These are phyloP conservation scores for Telmatochromis sp. DNA, from an alignment of 2,113 vertebrate species.

Conservation along the genomic window DNA sequence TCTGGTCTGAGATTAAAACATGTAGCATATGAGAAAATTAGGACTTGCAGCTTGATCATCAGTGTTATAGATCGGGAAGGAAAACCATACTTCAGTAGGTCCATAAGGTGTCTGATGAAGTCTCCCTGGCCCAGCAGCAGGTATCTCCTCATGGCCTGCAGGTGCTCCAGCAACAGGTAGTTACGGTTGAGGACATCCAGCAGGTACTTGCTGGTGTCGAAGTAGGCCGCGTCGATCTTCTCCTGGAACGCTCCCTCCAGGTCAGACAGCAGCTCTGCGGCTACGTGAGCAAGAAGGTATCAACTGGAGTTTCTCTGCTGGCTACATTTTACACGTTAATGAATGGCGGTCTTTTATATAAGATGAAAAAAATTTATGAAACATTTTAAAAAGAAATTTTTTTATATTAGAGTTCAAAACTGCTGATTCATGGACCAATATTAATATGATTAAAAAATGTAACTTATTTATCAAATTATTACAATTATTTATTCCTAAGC, in stretches of 20 bases:
- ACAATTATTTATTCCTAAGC: not conserved
- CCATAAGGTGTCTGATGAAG: constrained; percentile 97
- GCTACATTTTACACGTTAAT: not conserved
- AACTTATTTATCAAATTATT: not conserved
- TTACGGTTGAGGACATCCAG: constrained; percentile 89
- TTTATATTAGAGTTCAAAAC: not conserved
- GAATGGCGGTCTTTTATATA: not conserved
- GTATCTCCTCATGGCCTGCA: constrained; percentile 96
- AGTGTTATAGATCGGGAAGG: fast-evolving
- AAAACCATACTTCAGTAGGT: constrained; percentile 78
- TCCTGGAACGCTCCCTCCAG: constrained; percentile 93
- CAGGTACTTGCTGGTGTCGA: constrained; percentile 94
- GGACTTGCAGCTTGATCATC: not conserved
- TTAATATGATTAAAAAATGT: not conserved
- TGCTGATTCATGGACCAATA: not conserved
- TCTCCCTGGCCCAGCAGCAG: constrained; percentile 96
- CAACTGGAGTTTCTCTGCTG: not conserved
- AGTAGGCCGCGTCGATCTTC: constrained; percentile 94
- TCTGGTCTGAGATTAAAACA: constrained; percentile 77
- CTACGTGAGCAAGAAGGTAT: constrained; percentile 46
- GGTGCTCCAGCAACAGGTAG: constrained; percentile 92
- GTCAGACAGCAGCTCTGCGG: constrained; percentile 88
- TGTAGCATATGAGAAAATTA: not conserved
- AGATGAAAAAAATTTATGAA: not conserved
- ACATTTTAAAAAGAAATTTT: fast-evolving